Conservation (phyloP, 2,888 invertebrate genomes). For the Spisula subtruncata region DNA sequence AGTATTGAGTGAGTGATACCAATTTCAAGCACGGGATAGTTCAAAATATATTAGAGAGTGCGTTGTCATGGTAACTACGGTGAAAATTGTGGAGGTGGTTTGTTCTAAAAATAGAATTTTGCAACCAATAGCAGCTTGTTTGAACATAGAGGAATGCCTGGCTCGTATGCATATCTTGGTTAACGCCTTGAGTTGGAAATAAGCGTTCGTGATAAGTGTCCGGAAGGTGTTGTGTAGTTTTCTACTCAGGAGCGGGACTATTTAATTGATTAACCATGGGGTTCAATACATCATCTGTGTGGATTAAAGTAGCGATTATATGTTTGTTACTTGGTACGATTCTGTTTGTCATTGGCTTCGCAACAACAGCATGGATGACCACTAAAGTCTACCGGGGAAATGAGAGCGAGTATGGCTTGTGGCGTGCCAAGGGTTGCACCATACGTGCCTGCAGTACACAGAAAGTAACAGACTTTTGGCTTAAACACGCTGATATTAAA, state of each 20-base stretch:
- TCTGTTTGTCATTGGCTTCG: conserved; percentile 79
- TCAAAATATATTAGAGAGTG: neutral
- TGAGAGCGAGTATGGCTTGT: conserved; percentile 29
- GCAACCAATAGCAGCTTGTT: neutral
- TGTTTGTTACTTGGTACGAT: conserved; percentile 59
- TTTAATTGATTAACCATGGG: conserved; percentile 49
- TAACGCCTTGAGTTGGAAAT: conserved; percentile 12
- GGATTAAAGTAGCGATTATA: conserved; percentile 62
- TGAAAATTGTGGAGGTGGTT: neutral
- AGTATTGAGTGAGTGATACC: too few relatives aligned
- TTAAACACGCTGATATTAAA: neutral
- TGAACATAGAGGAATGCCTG: conserved; percentile 19
- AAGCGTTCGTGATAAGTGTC: neutral
- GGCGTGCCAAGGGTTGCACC: neutral
- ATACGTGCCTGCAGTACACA: neutral
- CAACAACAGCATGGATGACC: conserved; percentile 78
- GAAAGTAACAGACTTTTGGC: neutral
- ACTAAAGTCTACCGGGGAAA: neutral
- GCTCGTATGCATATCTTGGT: conserved; percentile 15
- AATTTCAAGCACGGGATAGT: too few relatives aligned
- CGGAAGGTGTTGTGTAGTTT: neutral
- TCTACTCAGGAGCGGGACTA: conserved; percentile 4
- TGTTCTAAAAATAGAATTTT: neutral
- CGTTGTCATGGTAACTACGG: conserved; percentile 12
- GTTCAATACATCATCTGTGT: conserved; percentile 65